Conservation (phyloP, 2,888 invertebrate species). For the Sminthurinus aureus region DNA sequence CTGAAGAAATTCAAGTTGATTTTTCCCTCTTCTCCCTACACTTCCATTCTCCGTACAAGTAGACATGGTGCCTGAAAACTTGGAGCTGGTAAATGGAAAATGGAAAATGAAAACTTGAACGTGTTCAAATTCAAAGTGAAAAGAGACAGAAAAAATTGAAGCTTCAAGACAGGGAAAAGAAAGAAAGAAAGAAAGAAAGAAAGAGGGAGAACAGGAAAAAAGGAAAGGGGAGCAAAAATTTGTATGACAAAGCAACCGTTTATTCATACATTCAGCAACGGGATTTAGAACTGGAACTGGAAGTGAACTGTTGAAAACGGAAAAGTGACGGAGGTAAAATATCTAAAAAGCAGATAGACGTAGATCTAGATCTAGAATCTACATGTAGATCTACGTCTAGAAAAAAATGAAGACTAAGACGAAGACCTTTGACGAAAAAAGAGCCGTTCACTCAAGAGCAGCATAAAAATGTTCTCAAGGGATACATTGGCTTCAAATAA, state of each 20-base stretch:
- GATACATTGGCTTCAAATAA: constrained; percentile 52
- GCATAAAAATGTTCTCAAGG: constrained; percentile 45
- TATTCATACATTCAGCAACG: not conserved
- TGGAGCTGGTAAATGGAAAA: not conserved
- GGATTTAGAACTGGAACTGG: not conserved
- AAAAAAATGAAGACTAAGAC: not conserved
- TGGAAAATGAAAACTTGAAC: not conserved
- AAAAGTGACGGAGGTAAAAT: not conserved
- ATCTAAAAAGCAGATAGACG: not conserved
- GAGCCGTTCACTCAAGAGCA: constrained; percentile 26
- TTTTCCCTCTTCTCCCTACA: not conserved
- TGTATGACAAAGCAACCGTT: too few species aligned
- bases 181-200: not conserved
- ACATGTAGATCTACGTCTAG: not conserved
- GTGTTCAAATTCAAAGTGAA: not conserved
- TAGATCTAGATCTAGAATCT: not conserved
- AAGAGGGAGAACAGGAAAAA: not conserved
- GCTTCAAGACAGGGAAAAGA: not conserved
- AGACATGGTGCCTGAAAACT: not conserved
- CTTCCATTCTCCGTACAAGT: not conserved
- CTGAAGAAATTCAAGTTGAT: not conserved
- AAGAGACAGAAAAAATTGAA: not conserved
- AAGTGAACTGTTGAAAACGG: not conserved
- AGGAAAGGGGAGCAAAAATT: too few species aligned
- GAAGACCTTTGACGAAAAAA: constrained; percentile 12